These are phyloP conservation scores for Idaea straminata DNA, from an alignment of 2,888 invertebrate species.

Conservation along the genomic window DNA sequence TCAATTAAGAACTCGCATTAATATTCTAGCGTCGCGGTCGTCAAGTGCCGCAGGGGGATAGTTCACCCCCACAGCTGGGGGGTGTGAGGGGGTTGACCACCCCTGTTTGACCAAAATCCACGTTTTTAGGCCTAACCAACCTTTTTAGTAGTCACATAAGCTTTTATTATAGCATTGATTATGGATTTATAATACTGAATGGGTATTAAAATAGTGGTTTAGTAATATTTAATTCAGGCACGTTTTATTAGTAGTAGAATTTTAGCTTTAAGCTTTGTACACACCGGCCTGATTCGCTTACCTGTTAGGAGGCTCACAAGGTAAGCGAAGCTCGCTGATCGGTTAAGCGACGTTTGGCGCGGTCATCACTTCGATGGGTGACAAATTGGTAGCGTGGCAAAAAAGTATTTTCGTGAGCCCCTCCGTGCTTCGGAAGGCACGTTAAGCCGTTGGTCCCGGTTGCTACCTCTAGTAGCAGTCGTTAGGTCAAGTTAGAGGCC, in stretches of 20 bases:
- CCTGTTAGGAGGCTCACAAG: too few relatives aligned
- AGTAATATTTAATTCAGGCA: not conserved
- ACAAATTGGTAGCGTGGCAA: too few relatives aligned
- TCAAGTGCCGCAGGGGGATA: conserved; percentile 67
- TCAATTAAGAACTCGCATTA: conserved; percentile 71
- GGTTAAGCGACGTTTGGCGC: too few relatives aligned
- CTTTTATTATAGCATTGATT: conserved; percentile 41
- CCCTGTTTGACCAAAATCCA: conserved; percentile 48
- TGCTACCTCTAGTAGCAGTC: too few relatives aligned
- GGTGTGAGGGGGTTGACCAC: conserved; percentile 46
- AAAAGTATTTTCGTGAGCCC: too few relatives aligned
- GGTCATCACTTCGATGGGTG: too few relatives aligned
- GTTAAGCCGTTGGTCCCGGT: too few relatives aligned
- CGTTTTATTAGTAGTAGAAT: not conserved
- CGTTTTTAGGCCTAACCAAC: conserved; percentile 76
- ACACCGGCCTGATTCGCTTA: not conserved
- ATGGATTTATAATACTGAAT: conserved; percentile 24
- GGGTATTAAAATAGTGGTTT: not conserved
- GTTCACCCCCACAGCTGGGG: conserved; percentile 44
- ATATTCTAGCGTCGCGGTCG: conserved; percentile 73
- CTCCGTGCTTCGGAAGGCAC: too few relatives aligned
- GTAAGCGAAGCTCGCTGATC: too few relatives aligned
- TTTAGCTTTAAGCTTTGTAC: not conserved
- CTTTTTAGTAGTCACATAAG: conserved; percentile 69
- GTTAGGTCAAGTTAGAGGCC: too few relatives aligned